A percentile compares a stretch with the other conserved stretches of the same genome.
Evolutionary conservation across 2,888 invertebrate species (phyloP).

Genomic region (Caenorhabditis sp.): DNA sequence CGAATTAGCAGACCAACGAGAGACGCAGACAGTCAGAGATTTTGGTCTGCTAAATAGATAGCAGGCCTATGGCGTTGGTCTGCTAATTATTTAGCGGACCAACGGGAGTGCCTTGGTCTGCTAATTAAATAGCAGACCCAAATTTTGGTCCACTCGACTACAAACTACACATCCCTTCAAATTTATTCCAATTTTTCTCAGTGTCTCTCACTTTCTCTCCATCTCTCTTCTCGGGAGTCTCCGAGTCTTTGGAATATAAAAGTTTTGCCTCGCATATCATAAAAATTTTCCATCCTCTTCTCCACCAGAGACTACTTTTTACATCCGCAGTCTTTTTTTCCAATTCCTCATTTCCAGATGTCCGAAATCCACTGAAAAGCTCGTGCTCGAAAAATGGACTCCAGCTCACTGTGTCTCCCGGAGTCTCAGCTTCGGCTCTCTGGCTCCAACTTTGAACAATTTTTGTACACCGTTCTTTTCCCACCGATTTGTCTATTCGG

Average conservation of each 20-base stretch:
- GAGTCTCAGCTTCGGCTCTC: conserved; percentile 72
- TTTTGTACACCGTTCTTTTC: conserved; percentile 74
- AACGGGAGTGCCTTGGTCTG: too few relatives aligned
- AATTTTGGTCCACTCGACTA: too few relatives aligned
- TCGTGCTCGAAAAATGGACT: conserved; percentile 43
- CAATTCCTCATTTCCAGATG: background rate
- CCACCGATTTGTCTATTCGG: conserved; percentile 76
- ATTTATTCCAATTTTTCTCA: too few relatives aligned
- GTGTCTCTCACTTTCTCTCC: background rate
- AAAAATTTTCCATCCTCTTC: background rate
- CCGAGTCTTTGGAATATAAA: conserved; percentile 16
- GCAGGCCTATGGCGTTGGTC: too few relatives aligned
- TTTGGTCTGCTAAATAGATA: too few relatives aligned
- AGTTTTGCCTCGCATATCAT: conserved; percentile 2
- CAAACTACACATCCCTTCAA: too few relatives aligned
- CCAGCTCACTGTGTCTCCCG: conserved; percentile 71
- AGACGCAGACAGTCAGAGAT: too few relatives aligned
- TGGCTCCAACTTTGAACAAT: conserved; percentile 75
- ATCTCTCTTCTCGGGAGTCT: background rate
- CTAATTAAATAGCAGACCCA: conserved; percentile 5
- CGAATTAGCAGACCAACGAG: too few relatives aligned
- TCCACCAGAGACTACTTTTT: too few relatives aligned
- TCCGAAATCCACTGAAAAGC: background rate
- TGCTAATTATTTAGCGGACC: too few relatives aligned
- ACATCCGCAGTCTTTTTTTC: background rate